phyloP scores from a whole-genome alignment of 2,797 vertebrate genomes.

The Urosaurus nigricauda region DNA sequence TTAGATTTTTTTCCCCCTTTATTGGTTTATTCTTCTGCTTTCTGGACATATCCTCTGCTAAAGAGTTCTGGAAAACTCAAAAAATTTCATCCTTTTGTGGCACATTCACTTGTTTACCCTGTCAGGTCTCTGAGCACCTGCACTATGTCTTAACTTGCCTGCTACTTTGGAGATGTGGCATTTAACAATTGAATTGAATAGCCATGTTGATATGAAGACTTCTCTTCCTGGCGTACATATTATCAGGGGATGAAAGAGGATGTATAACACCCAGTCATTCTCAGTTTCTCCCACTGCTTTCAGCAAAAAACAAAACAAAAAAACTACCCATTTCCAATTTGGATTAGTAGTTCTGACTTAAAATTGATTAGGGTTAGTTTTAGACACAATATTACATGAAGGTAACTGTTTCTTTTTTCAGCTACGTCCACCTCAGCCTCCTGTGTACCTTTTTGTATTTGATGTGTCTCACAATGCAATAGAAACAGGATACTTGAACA shows the following conservation, averaged over 20 bases:
- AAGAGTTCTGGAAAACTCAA: too few species aligned
- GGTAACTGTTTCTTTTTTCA: conserved; percentile 67
- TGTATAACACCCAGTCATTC: not conserved
- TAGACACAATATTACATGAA: not conserved
- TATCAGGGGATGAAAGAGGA: not conserved
- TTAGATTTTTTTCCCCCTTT: too few species aligned
- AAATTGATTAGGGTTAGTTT: conserved; percentile 2
- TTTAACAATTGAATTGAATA: not conserved
- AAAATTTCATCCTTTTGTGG: too few species aligned
- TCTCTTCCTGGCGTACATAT: not conserved
- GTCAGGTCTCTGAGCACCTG: not conserved
- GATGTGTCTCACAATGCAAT: conserved; percentile 96
- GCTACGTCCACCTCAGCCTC: conserved; percentile 96
- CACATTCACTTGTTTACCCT: too few species aligned
- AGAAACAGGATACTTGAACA: conserved; percentile 94
- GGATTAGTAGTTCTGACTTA: not conserved
- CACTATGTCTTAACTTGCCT: not conserved
- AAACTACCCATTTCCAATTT: not conserved
- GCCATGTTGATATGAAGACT: not conserved
- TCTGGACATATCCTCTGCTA: too few species aligned
- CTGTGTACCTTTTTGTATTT: conserved; percentile 94
- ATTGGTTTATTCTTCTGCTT: too few species aligned
- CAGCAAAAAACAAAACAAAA: too few species aligned
- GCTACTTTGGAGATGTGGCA: not conserved
- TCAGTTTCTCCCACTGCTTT: too few species aligned